Evolutionary conservation across 1,140 invertebrate genomes (phyloP), one percentile per base, ranked within the genome.

Genomic region (Drosophila parabipectinata): DNA sequence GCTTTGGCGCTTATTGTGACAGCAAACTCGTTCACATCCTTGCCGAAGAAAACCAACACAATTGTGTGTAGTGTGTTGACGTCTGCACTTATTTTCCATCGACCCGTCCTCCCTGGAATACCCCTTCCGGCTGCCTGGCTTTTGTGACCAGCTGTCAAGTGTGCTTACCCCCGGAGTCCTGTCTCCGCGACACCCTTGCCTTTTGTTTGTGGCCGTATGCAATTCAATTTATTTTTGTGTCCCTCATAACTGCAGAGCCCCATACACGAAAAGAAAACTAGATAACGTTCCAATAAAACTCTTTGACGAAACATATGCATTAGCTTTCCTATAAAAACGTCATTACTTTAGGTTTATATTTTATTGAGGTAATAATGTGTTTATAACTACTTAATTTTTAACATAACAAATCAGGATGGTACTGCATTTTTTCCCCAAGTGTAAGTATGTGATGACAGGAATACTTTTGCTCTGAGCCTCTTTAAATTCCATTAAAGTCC

Each of bases 181-280:
- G 21, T 15, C n/a, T 8, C 8, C 52, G 10, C 51, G 12, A 0
- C n/a, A 26, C 21, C 12, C 51, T 15, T n/a, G 52, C 53, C 26
- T 56, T 14, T 56, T 56, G 51, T 69, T 56, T 56, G 26, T 30
- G 53, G 53, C 54, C 68, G 75, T 61, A 87, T 87, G 82, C 82
- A 85, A 85, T 85, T 85, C 71, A 85, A 85, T 85, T 85, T 85
- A 87, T 87, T 85, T 85, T 54, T 63, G 51, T 73, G 64, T 59
- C 37, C 37, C 62, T 57, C 64, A 74, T 79, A 72, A 66, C 62
- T 78, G 50, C 63, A 62, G 41, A 66, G 32, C 30, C 18, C 30
- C 18, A 26, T 50, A 59, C 71, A 75, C 62, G 54, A 21, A 12
- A 37, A 52, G 39, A 68, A 57, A 56, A 26, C 5, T 41, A 9